phyloP scores from a whole-genome alignment of 2,113 vertebrate species.

The Platichthys stellatus region DNA sequence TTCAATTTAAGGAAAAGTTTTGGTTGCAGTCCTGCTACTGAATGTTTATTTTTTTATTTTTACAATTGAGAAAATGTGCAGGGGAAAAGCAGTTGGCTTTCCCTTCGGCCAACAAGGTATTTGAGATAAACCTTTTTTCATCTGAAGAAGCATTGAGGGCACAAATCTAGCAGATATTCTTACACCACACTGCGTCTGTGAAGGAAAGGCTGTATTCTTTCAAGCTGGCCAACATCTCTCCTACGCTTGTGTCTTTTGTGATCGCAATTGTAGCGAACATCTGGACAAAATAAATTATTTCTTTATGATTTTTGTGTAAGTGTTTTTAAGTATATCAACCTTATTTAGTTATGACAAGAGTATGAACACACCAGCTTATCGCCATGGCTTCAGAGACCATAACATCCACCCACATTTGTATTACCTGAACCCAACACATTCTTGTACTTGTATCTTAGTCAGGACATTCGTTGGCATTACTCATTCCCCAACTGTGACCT shows the following conservation, averaged over 20 bases:
- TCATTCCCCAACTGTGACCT: too few relatives aligned
- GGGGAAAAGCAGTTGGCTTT: background rate
- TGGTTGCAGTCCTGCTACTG: conserved; percentile 38
- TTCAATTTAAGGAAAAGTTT: conserved; percentile 32
- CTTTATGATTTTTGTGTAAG: conserved; percentile 34
- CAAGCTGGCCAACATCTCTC: conserved; percentile 11
- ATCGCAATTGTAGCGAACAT: conserved; percentile 51
- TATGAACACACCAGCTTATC: background rate
- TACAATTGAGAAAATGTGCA: background rate
- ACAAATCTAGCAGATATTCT: background rate
- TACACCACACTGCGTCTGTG: conserved; percentile 12
- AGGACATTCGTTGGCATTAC: too few relatives aligned
- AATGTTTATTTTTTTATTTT: conserved; percentile 44
- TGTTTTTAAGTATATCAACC: background rate
- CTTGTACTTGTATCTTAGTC: too few relatives aligned
- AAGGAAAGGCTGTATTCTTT: conserved; percentile 13
- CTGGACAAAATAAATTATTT: conserved; percentile 72
- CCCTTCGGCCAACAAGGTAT: background rate
- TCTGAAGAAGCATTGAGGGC: conserved; percentile 17
- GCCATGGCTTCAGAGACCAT: too few relatives aligned
- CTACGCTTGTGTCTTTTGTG: conserved; percentile 50
- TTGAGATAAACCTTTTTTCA: background rate
- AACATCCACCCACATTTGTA: too few relatives aligned
- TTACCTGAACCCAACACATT: too few relatives aligned
- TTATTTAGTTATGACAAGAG: background rate